A percentile compares a stretch with the other conserved stretches of the same genome.
Conservation (phyloP, 30 jellyfish, hydroid and myxozoan genomes). For the Hydra vulgaris region DNA sequence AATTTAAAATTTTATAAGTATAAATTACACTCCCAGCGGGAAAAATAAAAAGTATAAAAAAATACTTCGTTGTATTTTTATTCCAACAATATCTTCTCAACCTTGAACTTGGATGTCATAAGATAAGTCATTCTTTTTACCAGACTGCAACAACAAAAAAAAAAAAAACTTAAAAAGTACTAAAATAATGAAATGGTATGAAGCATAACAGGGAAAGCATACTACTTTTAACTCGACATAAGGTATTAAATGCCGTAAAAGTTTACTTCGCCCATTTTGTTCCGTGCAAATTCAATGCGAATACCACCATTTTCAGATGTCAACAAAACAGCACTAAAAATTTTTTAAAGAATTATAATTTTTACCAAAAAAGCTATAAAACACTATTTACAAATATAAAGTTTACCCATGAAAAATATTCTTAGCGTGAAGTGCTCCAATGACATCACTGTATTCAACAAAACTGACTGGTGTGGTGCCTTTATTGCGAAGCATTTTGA, state of each 20-base stretch:
- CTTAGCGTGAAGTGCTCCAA: conserved; percentile 68
- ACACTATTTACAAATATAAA: background rate
- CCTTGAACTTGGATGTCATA: background rate
- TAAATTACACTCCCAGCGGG: background rate
- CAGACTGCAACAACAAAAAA: background rate
- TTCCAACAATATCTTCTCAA: background rate
- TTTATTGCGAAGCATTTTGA: conserved; percentile 66
- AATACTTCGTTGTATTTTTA: background rate
- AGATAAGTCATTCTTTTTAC: background rate
- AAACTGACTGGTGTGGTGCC: conserved; percentile 74
- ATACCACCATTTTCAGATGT: conserved; percentile 90
- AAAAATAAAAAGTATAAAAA: background rate
- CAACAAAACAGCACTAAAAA: conserved; percentile 42
- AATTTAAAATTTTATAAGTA: background rate
- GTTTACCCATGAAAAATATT: conserved; percentile 62
- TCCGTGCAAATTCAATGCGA: conserved; percentile 78
- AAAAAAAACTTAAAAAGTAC: background rate
- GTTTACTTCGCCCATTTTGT: conserved; percentile 91
- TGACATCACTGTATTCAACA: conserved; percentile 64
- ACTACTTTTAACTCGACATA: background rate
- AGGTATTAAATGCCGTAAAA: background rate
- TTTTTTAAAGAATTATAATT: background rate
- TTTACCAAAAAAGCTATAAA: no score
- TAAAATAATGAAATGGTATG: background rate
- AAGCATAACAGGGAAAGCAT: background rate